Base-by-base conservation (phyloP, 2,888 invertebrate genomes). In the Sthenelais limicola region DNA sequence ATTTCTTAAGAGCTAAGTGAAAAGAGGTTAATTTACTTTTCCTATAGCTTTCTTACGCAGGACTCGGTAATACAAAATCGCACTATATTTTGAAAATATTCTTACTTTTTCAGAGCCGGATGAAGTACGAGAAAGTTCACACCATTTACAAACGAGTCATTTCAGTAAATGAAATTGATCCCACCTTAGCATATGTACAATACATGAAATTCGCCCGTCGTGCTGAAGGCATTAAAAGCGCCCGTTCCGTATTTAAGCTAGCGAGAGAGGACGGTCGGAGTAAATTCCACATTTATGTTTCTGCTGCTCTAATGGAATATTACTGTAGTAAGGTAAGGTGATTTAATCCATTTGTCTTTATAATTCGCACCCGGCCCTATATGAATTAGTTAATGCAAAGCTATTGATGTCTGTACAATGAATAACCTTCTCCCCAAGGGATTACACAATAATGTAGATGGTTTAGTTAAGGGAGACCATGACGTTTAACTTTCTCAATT, bases 131-230 rank as follows among this genome's bases (percentile, higher is more conserved):
- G 78, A 97, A 97, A 91, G 98, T 94, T 15, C 97, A 98, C 88
- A 93, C 93, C 85, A 97, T 99, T 82, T 99, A 99, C 89, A 94
- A 95, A 75, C 93, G 94, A 74, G 93, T 96, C 84, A 88, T 98
- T 72, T 94, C 94, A 82, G 93, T 96, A 85, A 91, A 92, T 68
- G 95, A 96, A 81, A 93, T 96, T 49, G 98, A 99, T 89, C 98
- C 98, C 0, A 97, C 98, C 0, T 90, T 99, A 90, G 95, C 96
- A 0, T 99, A 96, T 86, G 95, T 99, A 21, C 99, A 99, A 85
- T 97, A 98, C 85, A 99, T 99, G 98, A 97, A 98, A 89, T 99
- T 99, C 87, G 94, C 97, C 0, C 90, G 99, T 18, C 90, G 99
- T 67, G 97, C 98, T 0, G 98, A 99, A 87, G 99, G 99, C 30